Evolutionary conservation across 2,888 invertebrate species (phyloP), one percentile per base, ranked within the genome.

Genomic region (Julus scandinavius): DNA sequence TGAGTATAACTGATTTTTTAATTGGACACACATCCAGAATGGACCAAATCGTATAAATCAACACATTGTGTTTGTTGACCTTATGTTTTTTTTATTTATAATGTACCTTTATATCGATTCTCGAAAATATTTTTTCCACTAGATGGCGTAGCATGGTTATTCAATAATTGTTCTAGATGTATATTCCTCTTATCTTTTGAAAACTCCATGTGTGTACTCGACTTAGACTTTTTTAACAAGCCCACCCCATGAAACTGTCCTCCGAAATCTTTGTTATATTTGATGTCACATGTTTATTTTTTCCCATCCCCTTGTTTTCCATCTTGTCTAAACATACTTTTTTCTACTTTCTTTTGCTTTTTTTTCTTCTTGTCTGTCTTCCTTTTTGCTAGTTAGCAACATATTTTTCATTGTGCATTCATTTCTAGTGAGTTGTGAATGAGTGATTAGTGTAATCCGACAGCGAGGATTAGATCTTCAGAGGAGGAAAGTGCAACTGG

Each of bases 391-490:
- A 80, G 80, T 80, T 80, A 80, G 80, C 80, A 80, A 80, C 80
- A 80, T 80, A 29, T 29, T 80, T 80, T 80, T 80, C 80, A 80
- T 80, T 80, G 80, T 80, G 80, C 80, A 80, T 80, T 80, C 80
- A 80, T 80, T 80, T 80, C 38, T 38, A 80, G 80, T 40, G 38
- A 80, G 80, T 80, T 80, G 80, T 80, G 80, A 80, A 80, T 80
- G 80, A 80, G 80, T 80, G 80, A 80, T 80, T 80, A 80, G 80
- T 80, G 80, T 80, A 80, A 80, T 80, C 80, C 80, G 80, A 80
- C 80, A 40, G 80, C 80, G 80, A 80, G 80, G 80, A 80, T 80
- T 80, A 80, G 80, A 80, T 80, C 80, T 80, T 80, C 72, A 13
- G 38, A 80, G 80, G 80, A 80, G 80, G 80, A 80, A 80, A 80